Evolutionary conservation across 2,797 vertebrate genomes (phyloP).

Genomic region (Amazonetta brasiliensis): DNA sequence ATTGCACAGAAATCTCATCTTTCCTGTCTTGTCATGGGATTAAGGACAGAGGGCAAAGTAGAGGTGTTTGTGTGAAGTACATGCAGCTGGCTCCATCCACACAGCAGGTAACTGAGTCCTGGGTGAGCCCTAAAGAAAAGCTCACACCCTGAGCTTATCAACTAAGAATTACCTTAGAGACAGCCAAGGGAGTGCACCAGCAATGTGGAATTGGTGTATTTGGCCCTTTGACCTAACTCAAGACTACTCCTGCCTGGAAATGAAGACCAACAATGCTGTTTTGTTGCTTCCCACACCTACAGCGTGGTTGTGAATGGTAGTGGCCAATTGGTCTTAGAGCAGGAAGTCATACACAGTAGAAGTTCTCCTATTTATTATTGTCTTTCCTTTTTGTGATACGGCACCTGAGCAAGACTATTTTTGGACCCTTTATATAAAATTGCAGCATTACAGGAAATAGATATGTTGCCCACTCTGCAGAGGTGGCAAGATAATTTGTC

Average conservation of each 20-base stretch:
- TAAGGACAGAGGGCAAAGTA: background rate
- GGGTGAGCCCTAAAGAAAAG: background rate
- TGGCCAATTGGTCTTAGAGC: background rate
- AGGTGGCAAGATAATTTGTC: slow-evolving; percentile 69
- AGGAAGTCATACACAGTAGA: background rate
- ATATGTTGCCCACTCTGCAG: slow-evolving; percentile 47
- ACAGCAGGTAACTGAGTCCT: background rate
- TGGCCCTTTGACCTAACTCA: background rate
- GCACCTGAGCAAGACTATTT: slow-evolving; percentile 18
- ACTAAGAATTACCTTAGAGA: background rate
- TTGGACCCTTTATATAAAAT: slow-evolving; percentile 56
- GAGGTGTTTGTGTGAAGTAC: background rate
- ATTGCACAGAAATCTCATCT: background rate
- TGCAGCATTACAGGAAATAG: slow-evolving; percentile 67
- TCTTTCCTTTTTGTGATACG: slow-evolving; percentile 23
- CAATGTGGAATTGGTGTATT: background rate
- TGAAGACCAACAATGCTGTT: background rate
- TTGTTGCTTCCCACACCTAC: background rate
- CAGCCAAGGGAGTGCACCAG: background rate
- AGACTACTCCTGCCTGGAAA: background rate
- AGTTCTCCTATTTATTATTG: background rate
- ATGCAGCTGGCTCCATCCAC: background rate
- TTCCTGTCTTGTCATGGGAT: background rate
- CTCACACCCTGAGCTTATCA: background rate
- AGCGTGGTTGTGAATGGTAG: background rate